Evolutionary conservation across 2,797 vertebrate species (phyloP).

Genomic region (Lithobates sylvaticus): DNA sequence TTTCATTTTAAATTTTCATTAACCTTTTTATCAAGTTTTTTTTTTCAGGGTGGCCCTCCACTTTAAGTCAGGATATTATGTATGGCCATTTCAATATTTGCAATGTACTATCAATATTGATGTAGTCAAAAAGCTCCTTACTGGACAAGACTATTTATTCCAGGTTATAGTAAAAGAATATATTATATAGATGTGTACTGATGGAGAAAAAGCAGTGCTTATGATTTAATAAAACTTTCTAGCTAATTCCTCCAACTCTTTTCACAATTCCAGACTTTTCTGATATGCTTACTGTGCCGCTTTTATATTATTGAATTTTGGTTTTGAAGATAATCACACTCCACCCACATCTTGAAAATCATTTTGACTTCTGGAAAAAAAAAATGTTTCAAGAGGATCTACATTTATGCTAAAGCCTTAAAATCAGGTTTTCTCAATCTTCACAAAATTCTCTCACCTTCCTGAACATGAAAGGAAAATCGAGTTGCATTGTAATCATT

Average conservation of each 20-base stretch:
- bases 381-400: conserved; percentile 18
- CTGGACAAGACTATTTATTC: conserved; percentile 7
- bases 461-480: conserved; percentile 38
- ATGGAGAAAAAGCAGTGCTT: neutral
- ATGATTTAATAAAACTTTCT: conserved; percentile 22
- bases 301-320: conserved; percentile 38
- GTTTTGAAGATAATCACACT: conserved; percentile 27
- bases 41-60: too few species aligned
- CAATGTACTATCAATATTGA: neutral
- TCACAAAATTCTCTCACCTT: conserved; percentile 40
- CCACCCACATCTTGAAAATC: conserved; percentile 48
- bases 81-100: neutral
- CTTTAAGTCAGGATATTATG: too few species aligned
- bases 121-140: neutral
- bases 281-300: conserved; percentile 22
- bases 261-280: conserved; percentile 28
- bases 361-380: conserved; percentile 23
- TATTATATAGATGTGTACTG: conserved; percentile 4
- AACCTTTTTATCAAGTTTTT: too few species aligned
- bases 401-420: conserved; percentile 44
- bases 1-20: too few species aligned
- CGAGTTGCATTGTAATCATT: conserved; percentile 32
- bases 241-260: conserved; percentile 40
- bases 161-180: neutral
- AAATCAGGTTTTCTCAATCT: conserved; percentile 22